Evolutionary conservation across 1,140 invertebrate genomes (phyloP), one percentile per base, ranked within the genome.

Genomic region (Aradophagus sp.): DNA sequence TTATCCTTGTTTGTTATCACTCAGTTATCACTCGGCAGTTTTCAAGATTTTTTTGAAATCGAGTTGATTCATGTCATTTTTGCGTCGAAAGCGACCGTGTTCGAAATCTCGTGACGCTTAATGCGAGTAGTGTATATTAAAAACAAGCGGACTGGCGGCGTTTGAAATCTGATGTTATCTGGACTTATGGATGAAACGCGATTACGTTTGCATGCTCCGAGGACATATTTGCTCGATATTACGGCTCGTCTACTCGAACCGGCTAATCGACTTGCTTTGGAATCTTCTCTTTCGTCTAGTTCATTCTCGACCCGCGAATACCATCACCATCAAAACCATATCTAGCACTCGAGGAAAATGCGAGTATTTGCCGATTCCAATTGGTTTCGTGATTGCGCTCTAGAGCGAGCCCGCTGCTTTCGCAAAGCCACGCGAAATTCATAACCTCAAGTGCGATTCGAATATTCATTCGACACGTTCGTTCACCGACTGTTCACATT

Each of bases 331-430:
- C 67, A 56, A 56, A 58, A 56, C 61, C 36, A 32, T 48, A 56
- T 68, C 72, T 62, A 56, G 68, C 59, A 48, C 62, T 73, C 52
- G 58, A 56, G 53, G 41, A 59, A n/a, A 56, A 55, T 67, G 52
- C 66, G 53, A 74, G 69, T 78, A 75, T 79, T 78, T 77, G 74
- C 76, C 67, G 74, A 77, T 80, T 76, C 74, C 77, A 79, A 77
- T 80, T 81, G 75, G 65, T 78, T 81, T 77, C 77, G 73, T 77
- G 79, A 78, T 81, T 81, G 74, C 70, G 65, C 68, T 69, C 56
- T 75, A 78, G 75, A 74, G 74, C 42, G 12, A 23, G 58, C 45
- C 52, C 58, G 71, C n/a, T n/a, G n/a, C n/a, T 61, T 65, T 66
- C 55, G 65, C 48, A 26, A 27, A 69, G 58, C 47, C 13, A 48